Evolutionary conservation across 2,888 invertebrate genomes (phyloP).

Genomic region (Notodonta dromedarius): DNA sequence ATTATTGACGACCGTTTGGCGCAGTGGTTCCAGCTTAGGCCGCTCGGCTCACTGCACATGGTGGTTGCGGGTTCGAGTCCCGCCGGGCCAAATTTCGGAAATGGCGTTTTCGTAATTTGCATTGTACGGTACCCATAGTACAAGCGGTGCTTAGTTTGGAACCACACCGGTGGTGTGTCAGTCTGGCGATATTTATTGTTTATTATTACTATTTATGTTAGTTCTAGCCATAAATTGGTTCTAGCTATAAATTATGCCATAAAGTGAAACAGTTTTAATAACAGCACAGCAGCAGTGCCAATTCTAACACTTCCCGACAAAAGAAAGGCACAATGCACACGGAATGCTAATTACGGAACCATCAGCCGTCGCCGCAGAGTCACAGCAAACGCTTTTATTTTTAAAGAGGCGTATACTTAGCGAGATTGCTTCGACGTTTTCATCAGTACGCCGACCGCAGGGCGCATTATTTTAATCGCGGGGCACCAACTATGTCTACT

Average conservation of each 20-base stretch:
- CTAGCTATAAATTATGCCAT: background rate
- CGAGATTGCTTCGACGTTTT: slow-evolving; percentile 76
- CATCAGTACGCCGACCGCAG: slow-evolving; percentile 74
- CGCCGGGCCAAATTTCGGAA: too few relatives aligned
- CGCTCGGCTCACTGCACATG: too few relatives aligned
- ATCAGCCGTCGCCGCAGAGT: slow-evolving; percentile 62
- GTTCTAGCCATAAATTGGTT: too few relatives aligned
- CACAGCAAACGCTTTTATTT: slow-evolving; percentile 72
- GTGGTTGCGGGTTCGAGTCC: too few relatives aligned
- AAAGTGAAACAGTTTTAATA: slow-evolving; percentile 5
- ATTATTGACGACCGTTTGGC: too few relatives aligned
- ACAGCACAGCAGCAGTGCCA: slow-evolving; percentile 3
- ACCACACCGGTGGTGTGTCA: too few relatives aligned
- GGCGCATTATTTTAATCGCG: slow-evolving; percentile 76
- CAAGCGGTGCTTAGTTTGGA: too few relatives aligned
- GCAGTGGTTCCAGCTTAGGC: too few relatives aligned
- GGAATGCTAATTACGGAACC: slow-evolving; percentile 71
- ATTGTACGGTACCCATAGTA: too few relatives aligned
- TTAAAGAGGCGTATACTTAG: slow-evolving; percentile 78
- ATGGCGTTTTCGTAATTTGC: too few relatives aligned
- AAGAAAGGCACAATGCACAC: slow-evolving; percentile 50
- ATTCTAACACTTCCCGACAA: slow-evolving; percentile 39
- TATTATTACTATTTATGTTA: too few relatives aligned
- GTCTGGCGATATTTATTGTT: too few relatives aligned
- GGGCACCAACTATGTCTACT: slow-evolving; percentile 56